Conservation (phyloP, 2,888 invertebrate genomes). For the Piscicola geometra region DNA sequence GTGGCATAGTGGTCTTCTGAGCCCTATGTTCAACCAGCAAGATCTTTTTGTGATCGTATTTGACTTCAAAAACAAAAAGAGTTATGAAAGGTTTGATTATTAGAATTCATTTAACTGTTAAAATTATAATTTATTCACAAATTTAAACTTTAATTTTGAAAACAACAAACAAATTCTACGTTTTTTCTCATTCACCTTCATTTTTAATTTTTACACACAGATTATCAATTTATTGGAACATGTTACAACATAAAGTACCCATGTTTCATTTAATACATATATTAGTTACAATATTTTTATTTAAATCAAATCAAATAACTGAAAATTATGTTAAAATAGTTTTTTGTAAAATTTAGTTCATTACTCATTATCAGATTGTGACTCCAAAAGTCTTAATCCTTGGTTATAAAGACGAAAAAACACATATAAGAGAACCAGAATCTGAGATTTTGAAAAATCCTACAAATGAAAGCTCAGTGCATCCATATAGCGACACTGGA, state of each 20-base stretch:
- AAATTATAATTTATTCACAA: too few relatives aligned
- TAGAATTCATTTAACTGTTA: too few relatives aligned
- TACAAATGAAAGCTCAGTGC: too few relatives aligned
- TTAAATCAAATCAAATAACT: too few relatives aligned
- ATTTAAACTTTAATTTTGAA: too few relatives aligned
- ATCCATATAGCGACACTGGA: too few relatives aligned
- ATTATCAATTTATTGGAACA: slow-evolving; percentile 3
- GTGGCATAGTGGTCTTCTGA: background rate
- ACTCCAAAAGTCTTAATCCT: background rate
- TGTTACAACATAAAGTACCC: background rate
- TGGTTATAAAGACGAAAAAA: background rate
- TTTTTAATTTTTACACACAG: background rate
- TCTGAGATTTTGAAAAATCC: too few relatives aligned
- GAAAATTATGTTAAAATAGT: too few relatives aligned
- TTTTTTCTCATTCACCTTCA: background rate
- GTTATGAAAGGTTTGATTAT: background rate
- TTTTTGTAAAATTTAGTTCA: too few relatives aligned
- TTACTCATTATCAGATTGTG: background rate
- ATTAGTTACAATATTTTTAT: background rate
- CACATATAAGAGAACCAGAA: background rate
- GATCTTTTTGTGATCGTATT: background rate
- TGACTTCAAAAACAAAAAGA: background rate
- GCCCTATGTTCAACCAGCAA: background rate
- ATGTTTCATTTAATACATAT: background rate
- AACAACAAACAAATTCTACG: background rate